Conservation (phyloP, 2,797 vertebrate species). For the Carapus acus region DNA sequence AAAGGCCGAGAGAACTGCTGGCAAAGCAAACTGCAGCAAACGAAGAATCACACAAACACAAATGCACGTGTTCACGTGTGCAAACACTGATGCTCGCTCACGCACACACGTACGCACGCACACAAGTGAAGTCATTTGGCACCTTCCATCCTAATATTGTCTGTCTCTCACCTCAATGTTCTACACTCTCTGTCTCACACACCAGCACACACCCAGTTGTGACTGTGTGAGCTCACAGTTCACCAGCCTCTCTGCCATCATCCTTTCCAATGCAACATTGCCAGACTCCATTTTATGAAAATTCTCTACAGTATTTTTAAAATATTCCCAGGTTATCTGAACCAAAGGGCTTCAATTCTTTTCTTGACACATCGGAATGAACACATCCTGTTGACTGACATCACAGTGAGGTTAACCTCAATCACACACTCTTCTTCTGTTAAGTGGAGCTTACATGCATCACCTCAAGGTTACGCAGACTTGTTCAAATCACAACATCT, state of each 20-base stretch:
- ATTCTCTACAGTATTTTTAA: too few species aligned
- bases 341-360: too few species aligned
- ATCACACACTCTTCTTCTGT: not conserved
- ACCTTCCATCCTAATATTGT: conserved; percentile 4
- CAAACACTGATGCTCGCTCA: conserved; percentile 9
- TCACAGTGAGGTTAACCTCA: conserved; percentile 2
- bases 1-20: conserved; percentile 2
- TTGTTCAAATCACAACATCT: too few species aligned
- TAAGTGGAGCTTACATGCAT: too few species aligned
- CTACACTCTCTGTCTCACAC: conserved; percentile 4
- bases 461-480: too few species aligned
- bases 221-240: conserved; percentile 14
- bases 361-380: not conserved
- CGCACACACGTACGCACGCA: too few species aligned
- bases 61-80: conserved; percentile 8
- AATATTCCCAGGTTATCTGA: too few species aligned
- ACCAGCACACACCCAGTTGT: conserved; percentile 6
- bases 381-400: not conserved
- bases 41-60: conserved; percentile 19
- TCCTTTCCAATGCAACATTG: not conserved
- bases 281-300: conserved; percentile 2
- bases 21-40: conserved; percentile 41
- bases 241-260: conserved; percentile 4
- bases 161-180: conserved; percentile 20
- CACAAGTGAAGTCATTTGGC: conserved; percentile 16